phyloP scores from a whole-genome alignment of 2,888 invertebrate genomes.

The Iselma pallidipennis region DNA sequence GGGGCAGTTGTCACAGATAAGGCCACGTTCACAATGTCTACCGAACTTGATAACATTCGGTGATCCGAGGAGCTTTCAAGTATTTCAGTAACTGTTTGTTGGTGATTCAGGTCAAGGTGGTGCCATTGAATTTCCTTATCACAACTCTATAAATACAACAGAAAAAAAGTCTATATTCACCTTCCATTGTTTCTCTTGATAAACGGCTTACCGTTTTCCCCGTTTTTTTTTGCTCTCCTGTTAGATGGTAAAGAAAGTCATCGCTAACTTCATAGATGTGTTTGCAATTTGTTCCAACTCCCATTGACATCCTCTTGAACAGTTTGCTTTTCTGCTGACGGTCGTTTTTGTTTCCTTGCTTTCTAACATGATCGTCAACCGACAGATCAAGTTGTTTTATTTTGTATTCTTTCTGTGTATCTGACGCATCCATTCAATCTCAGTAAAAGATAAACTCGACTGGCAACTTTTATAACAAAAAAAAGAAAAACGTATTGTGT shows the following conservation, averaged over 20 bases:
- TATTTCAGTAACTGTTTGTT: neutral
- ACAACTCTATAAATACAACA: too few relatives aligned
- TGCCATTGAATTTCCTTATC: neutral
- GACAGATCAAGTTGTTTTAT: slow-evolving; percentile 19
- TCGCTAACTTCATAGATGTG: neutral
- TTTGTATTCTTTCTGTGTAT: slow-evolving; percentile 24
- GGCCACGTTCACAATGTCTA: slow-evolving; percentile 35
- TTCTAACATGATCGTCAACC: neutral
- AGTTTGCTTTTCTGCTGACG: neutral
- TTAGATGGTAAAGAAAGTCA: too few relatives aligned
- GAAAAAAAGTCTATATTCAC: too few relatives aligned
- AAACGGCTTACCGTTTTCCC: too few relatives aligned
- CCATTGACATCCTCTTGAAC: neutral
- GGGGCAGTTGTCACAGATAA: slow-evolving; percentile 50
- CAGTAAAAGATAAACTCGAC: slow-evolving; percentile 24
- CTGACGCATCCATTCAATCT: slow-evolving; percentile 26
- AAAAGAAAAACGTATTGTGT: slow-evolving; percentile 13
- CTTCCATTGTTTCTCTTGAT: too few relatives aligned
- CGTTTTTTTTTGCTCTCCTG: too few relatives aligned
- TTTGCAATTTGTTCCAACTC: neutral
- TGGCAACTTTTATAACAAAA: slow-evolving; percentile 19
- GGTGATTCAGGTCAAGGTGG: neutral
- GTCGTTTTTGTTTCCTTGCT: neutral
- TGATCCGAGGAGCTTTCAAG: too few relatives aligned
- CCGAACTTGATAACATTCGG: slow-evolving; percentile 29